A percentile compares a stretch with the other conserved stretches of the same genome.
These are phyloP conservation scores for Hemicrepidius hirtus DNA, from an alignment of 2,888 invertebrate genomes.

Conservation along the genomic window DNA sequence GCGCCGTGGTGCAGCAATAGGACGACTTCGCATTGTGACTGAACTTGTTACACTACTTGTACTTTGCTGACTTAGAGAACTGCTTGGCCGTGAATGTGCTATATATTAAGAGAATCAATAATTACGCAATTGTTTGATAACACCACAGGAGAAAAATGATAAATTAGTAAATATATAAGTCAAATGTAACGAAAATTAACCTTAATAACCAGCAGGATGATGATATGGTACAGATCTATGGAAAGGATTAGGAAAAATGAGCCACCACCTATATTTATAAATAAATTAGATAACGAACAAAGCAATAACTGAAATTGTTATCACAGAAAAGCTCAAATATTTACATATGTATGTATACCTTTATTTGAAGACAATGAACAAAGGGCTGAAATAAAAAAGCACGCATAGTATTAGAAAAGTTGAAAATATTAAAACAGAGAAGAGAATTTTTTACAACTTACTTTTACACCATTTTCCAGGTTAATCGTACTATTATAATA, in stretches of 20 bases:
- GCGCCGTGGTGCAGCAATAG: slow-evolving; percentile 79
- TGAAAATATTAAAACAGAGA: slow-evolving; percentile 6
- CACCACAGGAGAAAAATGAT: not conserved
- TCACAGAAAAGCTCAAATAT: slow-evolving; percentile 15
- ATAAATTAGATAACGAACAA: slow-evolving; percentile 10
- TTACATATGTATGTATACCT: slow-evolving; percentile 23
- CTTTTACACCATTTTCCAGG: slow-evolving; percentile 23
- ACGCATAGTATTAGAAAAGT: not conserved
- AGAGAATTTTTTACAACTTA: slow-evolving; percentile 2
- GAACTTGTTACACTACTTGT: slow-evolving; percentile 77
- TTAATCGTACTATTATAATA: slow-evolving; percentile 24
- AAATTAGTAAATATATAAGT: slow-evolving; percentile 13
- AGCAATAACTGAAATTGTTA: slow-evolving; percentile 6
- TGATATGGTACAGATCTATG: slow-evolving; percentile 33
- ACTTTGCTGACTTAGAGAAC: slow-evolving; percentile 86
- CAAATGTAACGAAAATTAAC: slow-evolving; percentile 1
- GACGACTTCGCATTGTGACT: slow-evolving; percentile 76
- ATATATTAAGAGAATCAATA: slow-evolving; percentile 52
- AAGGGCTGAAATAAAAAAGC: slow-evolving; percentile 31
- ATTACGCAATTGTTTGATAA: slow-evolving; percentile 1
- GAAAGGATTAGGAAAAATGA: slow-evolving; percentile 54
- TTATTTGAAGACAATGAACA: slow-evolving; percentile 9
- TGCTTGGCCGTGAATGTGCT: slow-evolving; percentile 88
- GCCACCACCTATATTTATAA: slow-evolving; percentile 59
- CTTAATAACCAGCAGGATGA: slow-evolving; percentile 32